These are phyloP conservation scores for Drosophila nasuta DNA, from an alignment of 1,140 invertebrate genomes.

Conservation along the genomic window DNA sequence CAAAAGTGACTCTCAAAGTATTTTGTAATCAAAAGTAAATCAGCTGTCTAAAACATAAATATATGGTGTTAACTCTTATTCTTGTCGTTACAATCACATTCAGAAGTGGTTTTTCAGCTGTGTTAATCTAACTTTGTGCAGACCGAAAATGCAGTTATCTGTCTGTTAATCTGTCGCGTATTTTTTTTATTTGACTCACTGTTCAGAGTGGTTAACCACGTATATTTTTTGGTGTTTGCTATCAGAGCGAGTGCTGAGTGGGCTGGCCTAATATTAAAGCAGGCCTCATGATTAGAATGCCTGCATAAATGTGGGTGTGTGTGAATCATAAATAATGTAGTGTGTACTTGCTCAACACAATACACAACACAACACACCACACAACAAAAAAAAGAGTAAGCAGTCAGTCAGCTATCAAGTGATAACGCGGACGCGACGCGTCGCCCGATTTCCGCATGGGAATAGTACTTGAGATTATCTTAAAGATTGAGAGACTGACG, in stretches of 20 bases:
- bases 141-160: background rate
- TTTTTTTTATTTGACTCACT: slow-evolving; percentile 23
- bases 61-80: no score
- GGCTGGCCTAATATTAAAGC: slow-evolving; percentile 27
- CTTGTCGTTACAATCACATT: no score
- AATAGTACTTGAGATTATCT: slow-evolving; percentile 47
- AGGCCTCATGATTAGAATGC: slow-evolving; percentile 21
- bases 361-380: no score
- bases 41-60: no score
- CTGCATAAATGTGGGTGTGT: background rate
- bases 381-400: background rate
- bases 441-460: slow-evolving; percentile 37
- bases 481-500: background rate
- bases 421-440: slow-evolving; percentile 7
- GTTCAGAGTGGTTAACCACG: background rate
- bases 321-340: slow-evolving; percentile 34
- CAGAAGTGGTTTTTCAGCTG: background rate
- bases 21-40: no score
- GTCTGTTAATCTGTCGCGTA: background rate
- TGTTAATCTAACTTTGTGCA: background rate
- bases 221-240: background rate
- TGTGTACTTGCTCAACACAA: slow-evolving; percentile 17
- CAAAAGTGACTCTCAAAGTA: no score
- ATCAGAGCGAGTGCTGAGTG: slow-evolving; percentile 38
- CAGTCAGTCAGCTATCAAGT: slow-evolving; percentile 21